Evolutionary conservation across 2,113 vertebrate species (phyloP).

Genomic region (Fregata magnificens): DNA sequence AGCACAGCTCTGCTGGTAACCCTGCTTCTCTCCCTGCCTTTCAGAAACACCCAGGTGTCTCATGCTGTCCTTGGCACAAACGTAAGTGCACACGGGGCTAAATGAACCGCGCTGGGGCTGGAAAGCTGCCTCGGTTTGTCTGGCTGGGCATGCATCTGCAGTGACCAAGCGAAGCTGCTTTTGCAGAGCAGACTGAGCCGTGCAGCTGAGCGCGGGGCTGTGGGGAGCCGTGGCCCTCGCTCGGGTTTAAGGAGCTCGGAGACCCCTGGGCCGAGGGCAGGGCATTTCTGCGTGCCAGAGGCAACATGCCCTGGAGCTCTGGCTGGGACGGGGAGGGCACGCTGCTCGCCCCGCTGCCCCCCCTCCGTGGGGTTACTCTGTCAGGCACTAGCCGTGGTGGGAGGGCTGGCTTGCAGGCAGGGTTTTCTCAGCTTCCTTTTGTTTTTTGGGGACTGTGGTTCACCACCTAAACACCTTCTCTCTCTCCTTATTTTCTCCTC

Average conservation of each 20-base stretch:
- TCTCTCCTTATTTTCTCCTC: background rate
- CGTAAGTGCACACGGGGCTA: slow-evolving; percentile 61
- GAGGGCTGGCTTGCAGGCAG: background rate
- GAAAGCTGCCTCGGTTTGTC: background rate
- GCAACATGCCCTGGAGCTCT: background rate
- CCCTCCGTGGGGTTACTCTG: accelerated
- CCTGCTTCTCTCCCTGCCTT: slow-evolving; percentile 65
- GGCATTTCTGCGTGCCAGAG: background rate
- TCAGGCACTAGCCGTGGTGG: background rate
- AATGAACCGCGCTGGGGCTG: background rate
- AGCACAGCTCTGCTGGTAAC: background rate
- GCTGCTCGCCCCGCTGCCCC: background rate
- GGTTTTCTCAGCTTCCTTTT: background rate
- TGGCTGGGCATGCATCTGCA: background rate
- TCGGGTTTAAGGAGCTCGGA: accelerated
- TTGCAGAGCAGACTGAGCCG: background rate
- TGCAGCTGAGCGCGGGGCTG: background rate
- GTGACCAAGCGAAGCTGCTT: background rate
- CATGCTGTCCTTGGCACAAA: slow-evolving; percentile 77
- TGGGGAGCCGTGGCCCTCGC: accelerated
- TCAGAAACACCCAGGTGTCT: slow-evolving; percentile 77
- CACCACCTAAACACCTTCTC: background rate
- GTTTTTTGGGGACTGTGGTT: background rate
- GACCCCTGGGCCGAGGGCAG: background rate
- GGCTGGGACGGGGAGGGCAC: background rate